phyloP scores from a whole-genome alignment of 2,797 vertebrate species.

The Morelia viridis region DNA sequence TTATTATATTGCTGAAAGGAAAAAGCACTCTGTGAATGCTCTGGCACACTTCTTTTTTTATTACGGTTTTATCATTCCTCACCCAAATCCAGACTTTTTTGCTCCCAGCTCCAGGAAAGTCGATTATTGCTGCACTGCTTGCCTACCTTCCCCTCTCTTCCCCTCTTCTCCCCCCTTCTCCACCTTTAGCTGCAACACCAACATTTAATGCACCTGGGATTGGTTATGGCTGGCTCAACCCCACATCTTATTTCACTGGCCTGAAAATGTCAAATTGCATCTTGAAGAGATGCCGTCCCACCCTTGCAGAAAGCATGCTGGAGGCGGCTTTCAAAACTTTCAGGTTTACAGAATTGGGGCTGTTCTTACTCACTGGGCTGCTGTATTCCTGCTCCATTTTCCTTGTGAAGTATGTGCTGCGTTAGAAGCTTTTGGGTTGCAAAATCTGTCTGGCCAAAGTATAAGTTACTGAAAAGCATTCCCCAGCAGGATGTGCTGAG shows the following conservation, averaged over 20 bases:
- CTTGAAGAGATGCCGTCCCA: constrained; percentile 12
- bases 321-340: constrained; percentile 32
- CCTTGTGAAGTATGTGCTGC: neutral
- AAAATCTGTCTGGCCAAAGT: neutral
- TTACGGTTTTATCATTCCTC: neutral
- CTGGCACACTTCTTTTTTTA: neutral
- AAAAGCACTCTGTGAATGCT: neutral
- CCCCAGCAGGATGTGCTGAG: neutral
- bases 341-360: neutral
- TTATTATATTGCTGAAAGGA: neutral
- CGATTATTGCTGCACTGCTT: neutral
- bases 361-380: neutral
- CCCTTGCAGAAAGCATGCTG: constrained; percentile 18
- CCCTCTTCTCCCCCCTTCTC: neutral
- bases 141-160: too few species aligned
- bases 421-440: neutral
- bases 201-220: constrained; percentile 2
- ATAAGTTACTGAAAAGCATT: neutral
- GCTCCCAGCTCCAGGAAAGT: neutral
- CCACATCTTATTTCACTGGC: constrained; percentile 43
- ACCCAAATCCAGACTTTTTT: neutral
- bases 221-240: constrained; percentile 40
- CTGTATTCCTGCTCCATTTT: neutral
- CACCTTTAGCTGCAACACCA: neutral
- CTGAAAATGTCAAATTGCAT: constrained; percentile 55